Percentiles rank a stretch among this genome's conserved stretches.
These are phyloP conservation scores for Jordanella pulchra DNA, from an alignment of 2,797 vertebrate species.

Conservation along the genomic window DNA sequence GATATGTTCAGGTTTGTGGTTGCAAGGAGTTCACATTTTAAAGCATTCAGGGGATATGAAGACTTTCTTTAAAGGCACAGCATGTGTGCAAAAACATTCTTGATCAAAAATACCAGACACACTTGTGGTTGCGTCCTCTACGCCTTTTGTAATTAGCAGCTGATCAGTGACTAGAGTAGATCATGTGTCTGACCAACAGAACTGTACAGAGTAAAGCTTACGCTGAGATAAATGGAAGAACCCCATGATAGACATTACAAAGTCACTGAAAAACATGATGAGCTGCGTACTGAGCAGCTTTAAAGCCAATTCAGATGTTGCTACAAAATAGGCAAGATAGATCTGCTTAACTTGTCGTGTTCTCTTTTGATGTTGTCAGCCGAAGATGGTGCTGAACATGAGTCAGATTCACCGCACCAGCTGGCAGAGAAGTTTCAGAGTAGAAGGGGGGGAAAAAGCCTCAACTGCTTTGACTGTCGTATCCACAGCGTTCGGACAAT, in stretches of 20 bases:
- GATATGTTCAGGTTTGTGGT: not conserved
- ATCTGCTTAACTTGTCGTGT: slow-evolving; percentile 76
- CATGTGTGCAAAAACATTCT: slow-evolving; percentile 1
- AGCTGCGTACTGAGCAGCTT: slow-evolving; percentile 65
- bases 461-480: slow-evolving; percentile 66
- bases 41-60: not conserved
- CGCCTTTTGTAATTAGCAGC: slow-evolving; percentile 9
- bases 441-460: slow-evolving; percentile 35
- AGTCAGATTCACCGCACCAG: slow-evolving; percentile 58
- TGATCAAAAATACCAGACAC: slow-evolving; percentile 1
- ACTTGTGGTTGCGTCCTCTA: slow-evolving; percentile 3
- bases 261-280: slow-evolving; percentile 55
- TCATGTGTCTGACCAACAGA: slow-evolving; percentile 41
- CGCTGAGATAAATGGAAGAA: slow-evolving; percentile 57
- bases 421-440: slow-evolving; percentile 60
- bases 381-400: slow-evolving; percentile 68
- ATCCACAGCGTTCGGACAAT: slow-evolving; percentile 49
- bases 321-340: slow-evolving; percentile 68
- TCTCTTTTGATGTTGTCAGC: slow-evolving; percentile 75
- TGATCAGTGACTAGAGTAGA: slow-evolving; percentile 25
- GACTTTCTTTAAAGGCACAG: not conserved
- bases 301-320: slow-evolving; percentile 69
- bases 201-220: slow-evolving; percentile 33
- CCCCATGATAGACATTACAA: slow-evolving; percentile 60
- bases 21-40: not conserved